Base-by-base conservation (phyloP, 2,797 vertebrate species). In the Silurus lanzhouensis region DNA sequence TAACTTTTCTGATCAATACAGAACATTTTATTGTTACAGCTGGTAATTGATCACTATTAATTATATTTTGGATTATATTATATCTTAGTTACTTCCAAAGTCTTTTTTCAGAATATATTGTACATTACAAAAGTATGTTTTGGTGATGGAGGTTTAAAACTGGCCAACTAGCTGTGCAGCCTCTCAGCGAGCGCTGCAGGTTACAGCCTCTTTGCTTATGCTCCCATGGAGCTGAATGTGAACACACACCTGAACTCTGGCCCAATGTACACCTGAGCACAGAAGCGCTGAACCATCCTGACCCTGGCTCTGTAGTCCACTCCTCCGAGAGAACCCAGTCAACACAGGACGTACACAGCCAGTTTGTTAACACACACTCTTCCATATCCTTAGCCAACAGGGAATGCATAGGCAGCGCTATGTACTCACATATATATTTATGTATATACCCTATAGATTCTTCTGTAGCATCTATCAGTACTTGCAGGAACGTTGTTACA, bases 141-240 rank as follows among this genome's bases (percentile, higher is more conserved):
- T 75, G 79, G 70, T 71, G 75, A 25, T 68, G 38, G 25, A 38
- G 38, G 52, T 68, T 76, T 38, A 27, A 19, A 75, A 25, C 27
- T 52, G 64, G 63, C 90, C 83, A 81, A 71, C 55, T 44, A 75
- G 84, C 84, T 88, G 88, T 87, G 85, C 87, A 79, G 90, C 90
- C 91, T 90, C 89, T 92, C 87, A 82, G 92, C 87, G 88, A 89
- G 87, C 88, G 86, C 89, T 90, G 89, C 88, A 87, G 90, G 91
- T 87, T 91, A 83, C 64, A 27, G 91, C 91, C 92, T 91, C 90
- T 93, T 94, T 94, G 93, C 92, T 94, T 92, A 92, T 92, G 91
- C 94, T 90, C 93, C 90, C 88, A 83, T 92, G 89, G 92, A 94
- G 91, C 92, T 91, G 91, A 91, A 92, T 92, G 93, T 94, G 93